phyloP scores from a whole-genome alignment of 1,140 invertebrate species.

The Megalopta genalis region DNA sequence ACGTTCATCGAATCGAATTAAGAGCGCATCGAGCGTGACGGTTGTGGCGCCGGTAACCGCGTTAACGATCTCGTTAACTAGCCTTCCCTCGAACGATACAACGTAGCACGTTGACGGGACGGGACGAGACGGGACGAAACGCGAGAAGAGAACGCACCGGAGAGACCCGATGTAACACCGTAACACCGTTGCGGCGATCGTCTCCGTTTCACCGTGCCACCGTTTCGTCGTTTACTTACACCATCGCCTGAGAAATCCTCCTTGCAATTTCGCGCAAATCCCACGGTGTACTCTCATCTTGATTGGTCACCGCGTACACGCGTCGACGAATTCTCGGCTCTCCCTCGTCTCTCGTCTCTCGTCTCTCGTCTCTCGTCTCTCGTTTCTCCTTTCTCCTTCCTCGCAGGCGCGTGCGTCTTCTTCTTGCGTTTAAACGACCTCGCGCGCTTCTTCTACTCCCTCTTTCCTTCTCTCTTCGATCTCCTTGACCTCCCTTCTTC shows the following conservation, averaged over 20 bases:
- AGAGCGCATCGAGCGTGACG: constrained; percentile 24
- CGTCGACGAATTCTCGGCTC: background rate
- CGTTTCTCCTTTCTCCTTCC: too few species aligned
- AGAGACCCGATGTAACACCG: background rate
- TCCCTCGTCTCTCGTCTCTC: background rate
- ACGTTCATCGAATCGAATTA: constrained; percentile 57
- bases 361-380: background rate
- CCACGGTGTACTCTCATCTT: constrained; percentile 77
- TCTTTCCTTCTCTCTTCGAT: background rate
- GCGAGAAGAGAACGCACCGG: too few species aligned
- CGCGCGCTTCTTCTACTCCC: background rate
- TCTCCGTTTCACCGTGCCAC: background rate
- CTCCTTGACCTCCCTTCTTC: background rate
- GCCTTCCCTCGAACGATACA: background rate
- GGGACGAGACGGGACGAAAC: too few species aligned
- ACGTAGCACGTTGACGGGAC: background rate
- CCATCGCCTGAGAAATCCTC: constrained; percentile 77
- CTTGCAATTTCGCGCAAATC: constrained; percentile 77
- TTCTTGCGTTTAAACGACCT: background rate
- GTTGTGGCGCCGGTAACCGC: constrained; percentile 28
- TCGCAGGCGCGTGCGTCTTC: background rate
- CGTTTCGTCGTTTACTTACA: constrained; percentile 72
- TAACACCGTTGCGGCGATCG: background rate
- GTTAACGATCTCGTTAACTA: constrained; percentile 15
- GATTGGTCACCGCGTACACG: constrained; percentile 29